Base-by-base conservation (phyloP, 2,113 vertebrate genomes). In the Alexandromys fortis region DNA sequence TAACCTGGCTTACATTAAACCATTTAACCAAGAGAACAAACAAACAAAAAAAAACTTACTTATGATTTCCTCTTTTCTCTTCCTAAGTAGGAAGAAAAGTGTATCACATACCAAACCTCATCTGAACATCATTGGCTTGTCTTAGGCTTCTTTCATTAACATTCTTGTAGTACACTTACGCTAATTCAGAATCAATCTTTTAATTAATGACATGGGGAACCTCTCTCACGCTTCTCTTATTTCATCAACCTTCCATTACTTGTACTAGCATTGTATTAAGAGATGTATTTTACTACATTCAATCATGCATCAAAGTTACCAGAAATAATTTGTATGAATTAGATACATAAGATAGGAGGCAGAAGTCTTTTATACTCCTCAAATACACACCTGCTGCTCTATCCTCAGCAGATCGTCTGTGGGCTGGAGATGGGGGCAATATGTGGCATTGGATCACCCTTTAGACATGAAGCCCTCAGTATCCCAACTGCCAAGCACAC, bases 251-350 rank as follows among this genome's bases (percentile, higher is more conserved):
- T 73, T 24, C 1, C 90, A 96, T 95, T 95, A 82, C 72, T 96
- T 95, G 42, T 68, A 87, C 19, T 63, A 96, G 90, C 24, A 94
- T 13, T 96, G 78, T 94, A 97, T 81, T 75, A 96, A 95, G 72
- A 83, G 86, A 91, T 90, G 49, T 45, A 72, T 97, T 94, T 97
- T 97, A 89, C 30, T 97, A 98, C 95, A 92, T 72, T 97, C 38
- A 93, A 82, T 68, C 93, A 96, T 86, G 85, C 11, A 22, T 89
- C 77, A 82, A 94, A 96, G 45, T 68, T 83, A 63, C 73, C 72
- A 94, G 86, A 78, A 97, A 95, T 86, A 94, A 95, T 97, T 96
- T 93, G 86, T 95, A 67, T 91, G 42, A 86, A n/a, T 77, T 94
- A 79, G 58, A 58, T 21, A 70, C 97, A 87, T 42, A 82, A 87